Evolutionary conservation across 2,888 invertebrate genomes (phyloP), one percentile per base, ranked within the genome.

Genomic region (Gasteruption jaculator): DNA sequence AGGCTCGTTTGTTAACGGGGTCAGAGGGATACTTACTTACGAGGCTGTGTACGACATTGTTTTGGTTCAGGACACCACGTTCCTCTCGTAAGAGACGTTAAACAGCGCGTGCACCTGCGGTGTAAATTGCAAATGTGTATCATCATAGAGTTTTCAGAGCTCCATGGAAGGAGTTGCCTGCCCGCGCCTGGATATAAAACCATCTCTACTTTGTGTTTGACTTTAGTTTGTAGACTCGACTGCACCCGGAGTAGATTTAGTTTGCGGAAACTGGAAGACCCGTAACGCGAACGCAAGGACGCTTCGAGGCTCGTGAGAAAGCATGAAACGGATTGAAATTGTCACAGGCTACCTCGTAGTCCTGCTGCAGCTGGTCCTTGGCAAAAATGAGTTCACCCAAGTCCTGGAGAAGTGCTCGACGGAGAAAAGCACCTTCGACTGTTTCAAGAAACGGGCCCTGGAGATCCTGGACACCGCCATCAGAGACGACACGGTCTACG

Each of bases 1-100:
- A 52, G 65, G 69, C 61, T 66, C 60, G 61, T 60, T 70, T 63
- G 59, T 58, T 63, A 70, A 66, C 49, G 45, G 50, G 70, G 70
- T 70, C 69, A 65, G 61, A 61, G 55, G 60, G 63, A 65, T 67
- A 60, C 65, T 63, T 60, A 54, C 56, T 56, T 59, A 56, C 56
- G 54, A 53, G 61, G 54, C 60, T 60, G 58, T n/a, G n/a, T 59
- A 57, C 61, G 58, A 54, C 58, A 64, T 65, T 67, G 66, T 67
- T 63, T 68, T 65, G 63, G 57, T 63, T 61, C 49, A 57, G 52
- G 56, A 56, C 53, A 49, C 55, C 54, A n/a, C 49, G 50, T 46
- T 45, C 48, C 54, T 50, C 38, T 49, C 43, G 44, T 41, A 43
- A 37, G 45, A 48, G 49, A 63, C 65, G 68, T 60, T 66, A 70